Evolutionary conservation across 2,797 vertebrate genomes (phyloP), one percentile per base, ranked within the genome.

Genomic region (Corythornis leucogaster): DNA sequence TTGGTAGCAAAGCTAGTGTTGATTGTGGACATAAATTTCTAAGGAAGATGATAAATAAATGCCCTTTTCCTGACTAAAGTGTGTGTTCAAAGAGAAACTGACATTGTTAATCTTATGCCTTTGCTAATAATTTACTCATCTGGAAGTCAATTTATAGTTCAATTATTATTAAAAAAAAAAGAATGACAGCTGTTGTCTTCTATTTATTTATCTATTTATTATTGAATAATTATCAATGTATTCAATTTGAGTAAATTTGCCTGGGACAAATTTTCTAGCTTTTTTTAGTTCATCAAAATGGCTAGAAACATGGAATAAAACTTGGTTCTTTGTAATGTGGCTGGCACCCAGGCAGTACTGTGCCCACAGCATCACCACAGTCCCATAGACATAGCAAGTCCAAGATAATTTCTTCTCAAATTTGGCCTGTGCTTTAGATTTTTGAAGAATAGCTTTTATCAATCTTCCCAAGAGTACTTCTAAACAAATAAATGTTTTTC

Each of bases 401-500:
- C 24, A 46, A 31, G 48, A 28, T 57, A 58, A 51, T 63, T 92
- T 91, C 16, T 84, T 59, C 48, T 68, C 30, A 58, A 10, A 53
- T 87, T 89, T 92, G 75, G 81, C 75, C 9, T 66, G 7, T 45
- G 22, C 16, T 78, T 82, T 54, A 61, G 30, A 54, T 30, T 95
- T 95, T 87, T 86, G 80, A 94, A 85, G 64, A 91, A 85, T 7
- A 70, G 58, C 31, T 82, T 93, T 82, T 82, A 71, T 80, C 57
- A 71, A 46, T 58, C 78, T 66, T 90, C 81, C 50, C 30, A 51
- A 58, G 66, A 30, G 15, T 40, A 43, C 28, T 93, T 88, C 71
- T 86, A 87, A 96, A 93, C 61, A 86, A 94, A 92, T 71, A 76
- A 87, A 78, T 85, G 76, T 31, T 81, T 89, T 92, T 71, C 33